These are phyloP conservation scores for Cheilosia pagana DNA, from an alignment of 2,888 invertebrate species.

Conservation along the genomic window DNA sequence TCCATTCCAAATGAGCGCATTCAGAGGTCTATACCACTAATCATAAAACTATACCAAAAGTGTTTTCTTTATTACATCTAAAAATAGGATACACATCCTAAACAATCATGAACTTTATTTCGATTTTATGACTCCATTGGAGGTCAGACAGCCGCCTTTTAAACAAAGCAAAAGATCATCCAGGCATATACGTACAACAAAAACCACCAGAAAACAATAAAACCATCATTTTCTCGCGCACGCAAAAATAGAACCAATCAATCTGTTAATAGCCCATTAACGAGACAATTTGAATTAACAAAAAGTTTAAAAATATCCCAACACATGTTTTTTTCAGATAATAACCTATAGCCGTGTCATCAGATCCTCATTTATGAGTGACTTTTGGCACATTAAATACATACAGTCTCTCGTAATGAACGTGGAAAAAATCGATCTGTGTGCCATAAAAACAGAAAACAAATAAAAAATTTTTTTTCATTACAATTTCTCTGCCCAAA, in stretches of 20 bases:
- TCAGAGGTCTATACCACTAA: too few species aligned
- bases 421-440: conserved; percentile 33
- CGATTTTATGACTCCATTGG: background rate
- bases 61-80: too few species aligned
- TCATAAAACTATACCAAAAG: too few species aligned
- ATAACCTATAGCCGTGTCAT: conserved; percentile 36
- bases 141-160: background rate
- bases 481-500: conserved; percentile 34
- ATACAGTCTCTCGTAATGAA: conserved; percentile 25
- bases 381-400: conserved; percentile 33
- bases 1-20: too few species aligned
- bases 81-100: too few species aligned
- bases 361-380: conserved; percentile 43
- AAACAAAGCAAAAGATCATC: background rate
- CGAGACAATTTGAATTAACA: conserved; percentile 19
- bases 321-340: conserved; percentile 14
- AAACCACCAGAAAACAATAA: background rate
- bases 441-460: conserved; percentile 31
- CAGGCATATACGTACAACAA: background rate
- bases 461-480: conserved; percentile 32
- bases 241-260: conserved; percentile 7
- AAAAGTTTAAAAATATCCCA: background rate
- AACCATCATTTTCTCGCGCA: background rate
- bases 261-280: conserved; percentile 22
- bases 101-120: too few species aligned